Base-by-base conservation (phyloP, 2,797 vertebrate genomes). In the Moxostoma hubbsi region DNA sequence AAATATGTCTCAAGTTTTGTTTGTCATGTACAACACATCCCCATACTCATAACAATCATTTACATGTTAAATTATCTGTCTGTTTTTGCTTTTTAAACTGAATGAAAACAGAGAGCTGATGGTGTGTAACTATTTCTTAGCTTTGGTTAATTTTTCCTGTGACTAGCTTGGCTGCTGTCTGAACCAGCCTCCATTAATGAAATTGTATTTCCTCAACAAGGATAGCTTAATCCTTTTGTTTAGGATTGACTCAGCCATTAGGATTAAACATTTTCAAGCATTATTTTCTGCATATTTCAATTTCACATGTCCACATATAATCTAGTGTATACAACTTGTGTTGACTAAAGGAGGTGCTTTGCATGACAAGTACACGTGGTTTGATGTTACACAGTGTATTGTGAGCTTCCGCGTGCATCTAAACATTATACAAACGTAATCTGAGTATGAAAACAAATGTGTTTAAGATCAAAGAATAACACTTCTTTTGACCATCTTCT, bases 181-280 rank as follows among this genome's bases (percentile, higher is more conserved):
- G 68, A 46, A 65, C 64, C 15, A 4, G 55, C 61, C 84, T 84
- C 83, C 71, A 89, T 90, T 88, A 88, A 88, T 90, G 85, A 69
- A 90, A 87, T 83, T 84, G 85, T 86, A 84, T 85, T 88, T 78
- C 81, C 83, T 81, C 75, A 69, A 82, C 81, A 79, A 75, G 68
- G 67, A 74, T 74, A 24, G 75, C 80, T 82, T 80, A 85, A 86
- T 84, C 73, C 77, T 66, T 24, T 78, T 67, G 55, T 82, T 86
- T 85, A 85, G 81, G 82, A 87, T 88, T 87, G 82, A 88, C 81
- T 85, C 83, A 86, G 36, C 9, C 54, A 58, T 57, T 75, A 46
- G 72, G 83, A 87, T 87, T 86, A 86, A 82, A 50, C 5, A 50
- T 68, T 36, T 82, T 87, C 85, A 87, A 85, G 87, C 75, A 85